Percentiles rank a stretch among this genome's conserved stretches.
Evolutionary conservation across 2,797 vertebrate genomes (phyloP).

Genomic region (Cyclura pinguis): DNA sequence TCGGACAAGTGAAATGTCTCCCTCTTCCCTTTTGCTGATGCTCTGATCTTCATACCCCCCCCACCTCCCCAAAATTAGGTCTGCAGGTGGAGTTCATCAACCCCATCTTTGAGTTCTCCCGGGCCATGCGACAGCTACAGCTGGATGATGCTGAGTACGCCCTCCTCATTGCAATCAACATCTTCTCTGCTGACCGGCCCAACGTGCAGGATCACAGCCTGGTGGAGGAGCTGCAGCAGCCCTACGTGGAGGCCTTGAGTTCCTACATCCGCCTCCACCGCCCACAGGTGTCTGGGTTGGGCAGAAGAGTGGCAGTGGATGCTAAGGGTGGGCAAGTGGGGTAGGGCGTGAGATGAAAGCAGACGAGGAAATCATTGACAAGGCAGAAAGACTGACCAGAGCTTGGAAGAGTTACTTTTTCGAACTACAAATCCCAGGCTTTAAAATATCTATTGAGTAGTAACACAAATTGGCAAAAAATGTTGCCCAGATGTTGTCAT

Average conservation of each 20-base stretch:
- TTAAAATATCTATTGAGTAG: no score
- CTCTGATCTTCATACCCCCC: neutral
- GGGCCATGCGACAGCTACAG: slow-evolving; percentile 96
- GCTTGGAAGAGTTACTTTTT: no score
- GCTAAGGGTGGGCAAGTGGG: neutral
- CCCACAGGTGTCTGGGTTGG: slow-evolving; percentile 84
- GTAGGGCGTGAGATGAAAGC: neutral
- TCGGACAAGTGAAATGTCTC: neutral
- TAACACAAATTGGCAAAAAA: no score
- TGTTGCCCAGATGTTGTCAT: no score
- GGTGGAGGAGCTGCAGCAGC: slow-evolving; percentile 95
- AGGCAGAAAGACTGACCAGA: no score
- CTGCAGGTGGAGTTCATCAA: slow-evolving; percentile 93
- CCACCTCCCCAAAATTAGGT: neutral
- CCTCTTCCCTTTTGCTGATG: neutral
- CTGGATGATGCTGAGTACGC: slow-evolving; percentile 97
- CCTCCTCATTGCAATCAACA: slow-evolving; percentile 97
- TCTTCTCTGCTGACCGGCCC: slow-evolving; percentile 97
- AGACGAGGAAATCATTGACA: no score
- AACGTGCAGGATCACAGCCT: slow-evolving; percentile 96
- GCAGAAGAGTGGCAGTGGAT: neutral
- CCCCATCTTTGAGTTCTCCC: slow-evolving; percentile 98
- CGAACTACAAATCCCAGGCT: no score
- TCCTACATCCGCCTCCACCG: slow-evolving; percentile 97
- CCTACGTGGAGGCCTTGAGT: slow-evolving; percentile 94